Percentiles rank a stretch among this genome's conserved stretches.
Conservation (phyloP, 2,888 invertebrate genomes). For the Chloroclystis v-ata region DNA sequence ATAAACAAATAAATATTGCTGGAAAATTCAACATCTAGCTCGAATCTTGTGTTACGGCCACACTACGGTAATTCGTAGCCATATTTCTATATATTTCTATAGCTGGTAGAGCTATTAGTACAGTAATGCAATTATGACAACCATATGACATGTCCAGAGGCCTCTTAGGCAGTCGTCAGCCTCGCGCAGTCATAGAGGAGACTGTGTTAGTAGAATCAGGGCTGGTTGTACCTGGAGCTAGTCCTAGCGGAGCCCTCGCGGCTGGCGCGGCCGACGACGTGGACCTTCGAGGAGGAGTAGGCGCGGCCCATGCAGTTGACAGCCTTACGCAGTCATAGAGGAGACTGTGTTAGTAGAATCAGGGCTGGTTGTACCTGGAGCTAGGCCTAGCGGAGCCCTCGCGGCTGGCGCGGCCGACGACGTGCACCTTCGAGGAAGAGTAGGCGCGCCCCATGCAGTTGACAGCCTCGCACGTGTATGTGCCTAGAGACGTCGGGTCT, state of each 20-base stretch:
- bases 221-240: constrained; percentile 83
- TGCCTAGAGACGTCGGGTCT: constrained; percentile 91
- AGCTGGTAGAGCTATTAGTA: too few species aligned
- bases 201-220: too few species aligned
- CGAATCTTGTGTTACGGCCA: too few species aligned
- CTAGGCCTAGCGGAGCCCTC: constrained; percentile 84
- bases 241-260: constrained; percentile 84
- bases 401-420: constrained; percentile 84
- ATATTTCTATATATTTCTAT: too few species aligned
- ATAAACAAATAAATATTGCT: not conserved
- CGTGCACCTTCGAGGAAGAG: constrained; percentile 90
- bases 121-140: too few species aligned
- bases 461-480: constrained; percentile 91
- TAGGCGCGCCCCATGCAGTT: constrained; percentile 93
- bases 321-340: too few species aligned
- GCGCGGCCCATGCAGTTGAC: constrained; percentile 92
- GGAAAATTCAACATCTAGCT: too few species aligned
- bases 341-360: too few species aligned
- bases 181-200: too few species aligned
- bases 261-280: constrained; percentile 85
- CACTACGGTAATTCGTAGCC: too few species aligned
- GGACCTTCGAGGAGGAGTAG: constrained; percentile 89
- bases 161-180: too few species aligned
- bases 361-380: constrained; percentile 80
- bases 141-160: too few species aligned